Evolutionary conservation across 1,140 invertebrate genomes (phyloP).

Genomic region (Argopecten irradians): DNA sequence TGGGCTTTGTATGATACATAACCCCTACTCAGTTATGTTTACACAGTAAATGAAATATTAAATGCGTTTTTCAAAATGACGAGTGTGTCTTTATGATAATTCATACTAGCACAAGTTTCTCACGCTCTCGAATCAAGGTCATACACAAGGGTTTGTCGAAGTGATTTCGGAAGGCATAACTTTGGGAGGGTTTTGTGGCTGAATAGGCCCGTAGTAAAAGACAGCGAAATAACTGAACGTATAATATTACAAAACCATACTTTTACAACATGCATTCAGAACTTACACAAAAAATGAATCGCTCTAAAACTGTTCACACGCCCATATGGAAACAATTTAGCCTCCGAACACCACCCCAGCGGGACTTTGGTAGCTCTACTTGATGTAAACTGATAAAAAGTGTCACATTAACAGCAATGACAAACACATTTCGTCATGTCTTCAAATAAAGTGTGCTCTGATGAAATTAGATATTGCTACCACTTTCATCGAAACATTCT

Average conservation of each 20-base stretch:
- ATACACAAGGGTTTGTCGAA: slow-evolving; percentile 1
- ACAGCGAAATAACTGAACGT: background rate
- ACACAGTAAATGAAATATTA: background rate
- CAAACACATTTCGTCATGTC: slow-evolving; percentile 7
- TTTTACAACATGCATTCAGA: background rate
- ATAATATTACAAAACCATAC: background rate
- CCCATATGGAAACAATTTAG: background rate
- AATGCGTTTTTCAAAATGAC: background rate
- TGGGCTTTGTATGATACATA: background rate
- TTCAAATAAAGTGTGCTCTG: background rate
- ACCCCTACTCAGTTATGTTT: background rate
- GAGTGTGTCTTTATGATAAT: slow-evolving; percentile 1
- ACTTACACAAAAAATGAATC: background rate
- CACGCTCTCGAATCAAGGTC: background rate
- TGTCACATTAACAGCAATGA: background rate
- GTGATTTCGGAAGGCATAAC: background rate
- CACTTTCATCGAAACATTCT: background rate
- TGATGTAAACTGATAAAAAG: background rate
- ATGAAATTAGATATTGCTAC: background rate
- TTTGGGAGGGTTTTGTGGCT: background rate
- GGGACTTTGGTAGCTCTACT: background rate
- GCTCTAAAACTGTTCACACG: background rate
- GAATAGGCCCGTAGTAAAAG: background rate
- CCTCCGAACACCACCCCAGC: background rate
- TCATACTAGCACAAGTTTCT: background rate